Base-by-base conservation (phyloP, 2,888 invertebrate genomes). In the Apodemia zela region DNA sequence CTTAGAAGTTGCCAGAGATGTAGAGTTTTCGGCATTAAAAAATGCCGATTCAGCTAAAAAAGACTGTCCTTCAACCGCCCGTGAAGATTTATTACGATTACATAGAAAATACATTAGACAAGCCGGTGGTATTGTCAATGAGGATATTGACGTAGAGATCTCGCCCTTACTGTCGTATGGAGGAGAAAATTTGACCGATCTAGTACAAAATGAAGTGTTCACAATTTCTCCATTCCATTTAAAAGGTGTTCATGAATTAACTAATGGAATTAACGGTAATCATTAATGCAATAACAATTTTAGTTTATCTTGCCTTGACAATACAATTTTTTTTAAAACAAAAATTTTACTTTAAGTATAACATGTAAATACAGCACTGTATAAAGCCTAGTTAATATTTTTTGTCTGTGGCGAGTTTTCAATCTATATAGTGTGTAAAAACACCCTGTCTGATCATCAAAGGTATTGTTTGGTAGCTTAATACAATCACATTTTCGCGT, bases 1-100 rank as follows among this genome's bases (percentile, higher is more conserved):
- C 7, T 97, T 98, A 94, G 98, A 99, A 87, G 97, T 97, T 0
- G 94, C 96, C 0, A 94, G 99, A 59, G 95, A 97, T 71, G 96
- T 97, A 66, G 99, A 99, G 82, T 99, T 99, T 81, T 98, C 99
- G 73, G 98, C 99, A 0, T 86, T 99, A 70, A 99, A 99, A 81
- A 99, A 99, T 85, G 94, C 97, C 0, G 97, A 99, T 80, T 92
- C 94, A 0, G 96, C 94, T 0, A 96, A 96, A 49, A 96, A 97
- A 78, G 99, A 99, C 85, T 98, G 98, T 65, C 97, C 99, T 0
- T 94, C 95, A 0, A 98, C 99, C 0, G 96, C 98, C 2, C 93
- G 95, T 61, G 93, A 94, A 42, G 97, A 97, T 76, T 85, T 99
- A 11, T 93, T 96, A 68, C 87, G 93, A 45, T 91, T 98, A 29